phyloP scores from a whole-genome alignment of 2,888 invertebrate species.

The Drosophila incognita region DNA sequence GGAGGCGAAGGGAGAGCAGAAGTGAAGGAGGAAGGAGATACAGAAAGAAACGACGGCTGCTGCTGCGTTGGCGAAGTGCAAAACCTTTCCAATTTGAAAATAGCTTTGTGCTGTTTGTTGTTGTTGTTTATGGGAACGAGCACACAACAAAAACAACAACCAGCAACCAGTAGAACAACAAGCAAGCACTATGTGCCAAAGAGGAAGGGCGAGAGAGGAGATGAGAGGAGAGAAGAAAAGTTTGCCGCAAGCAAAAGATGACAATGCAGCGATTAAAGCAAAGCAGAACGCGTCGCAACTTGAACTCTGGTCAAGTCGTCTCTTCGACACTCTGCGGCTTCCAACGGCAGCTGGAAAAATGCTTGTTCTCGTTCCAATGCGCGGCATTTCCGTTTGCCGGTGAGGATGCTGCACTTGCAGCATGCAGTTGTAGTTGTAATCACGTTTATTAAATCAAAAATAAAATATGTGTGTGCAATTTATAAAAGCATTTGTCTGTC shows the following conservation, averaged over 20 bases:
- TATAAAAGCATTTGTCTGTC: conserved; percentile 35
- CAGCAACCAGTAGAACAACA: conserved; percentile 44
- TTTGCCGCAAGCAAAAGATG: conserved; percentile 57
- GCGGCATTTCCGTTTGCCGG: conserved; percentile 69
- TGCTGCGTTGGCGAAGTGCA: conserved; percentile 74
- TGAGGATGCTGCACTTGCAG: conserved; percentile 54
- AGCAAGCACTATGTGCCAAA: conserved; percentile 39
- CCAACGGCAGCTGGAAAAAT: conserved; percentile 69
- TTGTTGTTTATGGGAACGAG: conserved; percentile 60
- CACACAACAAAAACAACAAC: conserved; percentile 47
- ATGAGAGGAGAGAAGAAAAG: conserved; percentile 21
- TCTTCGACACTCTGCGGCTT: conserved; percentile 4
- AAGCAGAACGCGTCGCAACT: conserved; percentile 70
- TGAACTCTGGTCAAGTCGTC: conserved; percentile 62
- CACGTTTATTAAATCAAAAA: conserved; percentile 71
- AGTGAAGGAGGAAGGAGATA: conserved; percentile 15
- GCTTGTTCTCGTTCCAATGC: conserved; percentile 65
- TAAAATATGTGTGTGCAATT: conserved; percentile 64
- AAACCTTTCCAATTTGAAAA: conserved; percentile 79
- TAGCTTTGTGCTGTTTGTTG: conserved; percentile 72
- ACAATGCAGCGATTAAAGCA: conserved; percentile 78
- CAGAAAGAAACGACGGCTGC: conserved; percentile 26
- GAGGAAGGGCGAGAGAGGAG: conserved; percentile 5
- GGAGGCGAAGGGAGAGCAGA: background rate
- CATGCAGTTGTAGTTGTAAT: conserved; percentile 34